Conservation (phyloP, 1,140 invertebrate species). For the Dendrolimus kikuchii region DNA sequence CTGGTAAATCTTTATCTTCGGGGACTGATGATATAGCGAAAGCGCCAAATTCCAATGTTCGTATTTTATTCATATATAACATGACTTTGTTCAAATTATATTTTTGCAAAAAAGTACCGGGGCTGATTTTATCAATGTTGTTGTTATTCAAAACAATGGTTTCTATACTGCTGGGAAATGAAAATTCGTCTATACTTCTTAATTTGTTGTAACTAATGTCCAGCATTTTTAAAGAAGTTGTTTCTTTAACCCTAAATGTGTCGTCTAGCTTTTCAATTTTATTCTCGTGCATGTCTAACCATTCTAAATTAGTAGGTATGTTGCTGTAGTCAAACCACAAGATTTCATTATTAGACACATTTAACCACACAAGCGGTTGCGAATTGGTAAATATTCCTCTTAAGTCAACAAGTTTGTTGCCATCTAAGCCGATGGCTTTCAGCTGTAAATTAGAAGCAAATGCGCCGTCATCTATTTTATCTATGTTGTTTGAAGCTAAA, state of each 20-base stretch:
- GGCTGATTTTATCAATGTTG: conserved; percentile 78
- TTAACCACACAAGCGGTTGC: conserved; percentile 80
- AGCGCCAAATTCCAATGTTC: conserved; percentile 81
- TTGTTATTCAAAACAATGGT: conserved; percentile 85
- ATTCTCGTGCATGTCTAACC: conserved; percentile 82
- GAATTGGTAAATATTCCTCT: conserved; percentile 79
- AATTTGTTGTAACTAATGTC: conserved; percentile 85
- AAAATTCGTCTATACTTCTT: conserved; percentile 78
- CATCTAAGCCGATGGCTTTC: conserved; percentile 79
- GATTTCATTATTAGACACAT: conserved; percentile 80
- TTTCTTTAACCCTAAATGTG: conserved; percentile 82
- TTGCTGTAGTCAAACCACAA: conserved; percentile 81
- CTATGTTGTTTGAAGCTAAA: conserved; percentile 79
- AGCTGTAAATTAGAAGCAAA: conserved; percentile 79
- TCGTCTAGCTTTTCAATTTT: conserved; percentile 79
- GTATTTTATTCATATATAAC: conserved; percentile 83
- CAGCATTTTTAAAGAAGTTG: conserved; percentile 84
- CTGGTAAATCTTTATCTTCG: conserved; percentile 78
- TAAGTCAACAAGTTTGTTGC: conserved; percentile 79
- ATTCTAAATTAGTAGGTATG: conserved; percentile 78
- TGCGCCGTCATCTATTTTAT: conserved; percentile 77
- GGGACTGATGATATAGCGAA: conserved; percentile 78
- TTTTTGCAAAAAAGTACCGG: conserved; percentile 83
- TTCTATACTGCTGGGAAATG: conserved; percentile 82
- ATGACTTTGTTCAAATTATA: conserved; percentile 82